These are phyloP conservation scores for Leptothorax acervorum DNA, from an alignment of 2,888 invertebrate genomes.

Conservation along the genomic window DNA sequence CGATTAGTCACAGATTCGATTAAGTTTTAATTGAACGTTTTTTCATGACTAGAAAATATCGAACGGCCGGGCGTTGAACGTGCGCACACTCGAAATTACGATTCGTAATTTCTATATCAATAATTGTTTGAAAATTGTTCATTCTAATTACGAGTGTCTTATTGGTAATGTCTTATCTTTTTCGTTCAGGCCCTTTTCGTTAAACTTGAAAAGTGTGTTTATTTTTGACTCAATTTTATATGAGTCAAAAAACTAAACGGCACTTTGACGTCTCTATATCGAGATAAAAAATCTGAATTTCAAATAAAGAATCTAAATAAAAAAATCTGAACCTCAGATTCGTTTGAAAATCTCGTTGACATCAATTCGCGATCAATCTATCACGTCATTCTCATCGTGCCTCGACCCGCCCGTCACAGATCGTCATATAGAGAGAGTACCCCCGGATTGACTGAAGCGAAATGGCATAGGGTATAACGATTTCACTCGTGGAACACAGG, in stretches of 20 bases:
- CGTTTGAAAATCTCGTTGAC: neutral
- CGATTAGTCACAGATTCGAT: conserved; percentile 3
- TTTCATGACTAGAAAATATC: neutral
- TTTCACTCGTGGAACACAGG: conserved; percentile 1
- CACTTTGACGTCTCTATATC: neutral
- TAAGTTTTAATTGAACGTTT: neutral
- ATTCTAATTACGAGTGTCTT: neutral
- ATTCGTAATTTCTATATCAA: conserved; percentile 5
- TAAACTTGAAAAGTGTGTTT: neutral
- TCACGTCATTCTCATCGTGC: neutral
- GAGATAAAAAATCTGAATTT: neutral
- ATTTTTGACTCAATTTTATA: neutral
- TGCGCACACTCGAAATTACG: neutral
- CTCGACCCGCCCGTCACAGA: conserved; percentile 1
- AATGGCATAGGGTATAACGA: conserved; percentile 26
- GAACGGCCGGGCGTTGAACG: neutral
- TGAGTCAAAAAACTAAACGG: neutral
- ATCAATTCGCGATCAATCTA: conserved; percentile 21
- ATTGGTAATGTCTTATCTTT: neutral
- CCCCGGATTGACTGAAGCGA: conserved; percentile 19
- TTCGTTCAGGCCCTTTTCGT: no score
- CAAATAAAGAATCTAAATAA: neutral
- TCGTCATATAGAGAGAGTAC: conserved; percentile 17
- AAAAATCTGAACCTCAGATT: neutral
- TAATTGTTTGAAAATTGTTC: neutral